Conservation (phyloP, 2,888 invertebrate genomes). For the Dolichopus griseipennis region DNA sequence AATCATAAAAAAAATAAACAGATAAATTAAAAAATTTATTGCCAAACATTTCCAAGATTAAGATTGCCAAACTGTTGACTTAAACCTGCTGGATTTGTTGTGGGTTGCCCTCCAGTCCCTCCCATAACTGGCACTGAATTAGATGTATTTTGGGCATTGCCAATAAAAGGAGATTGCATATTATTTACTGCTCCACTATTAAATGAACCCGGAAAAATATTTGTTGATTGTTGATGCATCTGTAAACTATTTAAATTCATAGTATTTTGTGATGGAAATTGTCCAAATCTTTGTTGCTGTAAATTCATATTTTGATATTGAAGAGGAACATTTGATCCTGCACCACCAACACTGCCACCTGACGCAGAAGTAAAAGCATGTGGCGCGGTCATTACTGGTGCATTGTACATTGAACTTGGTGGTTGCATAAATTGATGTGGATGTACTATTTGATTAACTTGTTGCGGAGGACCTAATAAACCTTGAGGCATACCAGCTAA, state of each 20-base stretch:
- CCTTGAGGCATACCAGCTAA: slow-evolving; percentile 29
- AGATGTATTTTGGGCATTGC: slow-evolving; percentile 16
- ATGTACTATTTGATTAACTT: slow-evolving; percentile 25
- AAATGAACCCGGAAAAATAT: slow-evolving; percentile 1
- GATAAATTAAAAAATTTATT: slow-evolving; percentile 30
- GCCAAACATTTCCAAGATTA: slow-evolving; percentile 44
- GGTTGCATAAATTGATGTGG: slow-evolving; percentile 42
- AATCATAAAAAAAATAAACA: not conserved
- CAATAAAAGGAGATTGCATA: slow-evolving; percentile 2
- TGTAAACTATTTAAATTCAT: slow-evolving; percentile 1
- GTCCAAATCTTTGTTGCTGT: slow-evolving; percentile 32
- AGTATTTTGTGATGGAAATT: slow-evolving; percentile 31
- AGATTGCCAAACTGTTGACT: slow-evolving; percentile 44
- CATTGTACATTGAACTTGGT: slow-evolving; percentile 42
- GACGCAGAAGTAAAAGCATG: slow-evolving; percentile 38
- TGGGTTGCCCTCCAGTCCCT: slow-evolving; percentile 10
- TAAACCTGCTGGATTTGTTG: slow-evolving; percentile 34
- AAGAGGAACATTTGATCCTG: slow-evolving; percentile 14
- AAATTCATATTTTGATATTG: slow-evolving; percentile 24
- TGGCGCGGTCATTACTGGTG: slow-evolving; percentile 43
- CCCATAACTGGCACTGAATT: slow-evolving; percentile 21
- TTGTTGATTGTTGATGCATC: slow-evolving; percentile 11
- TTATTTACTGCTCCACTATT: not conserved
- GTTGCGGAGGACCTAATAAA: slow-evolving; percentile 29
- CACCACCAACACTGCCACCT: slow-evolving; percentile 29